A percentile compares a stretch with the other conserved stretches of the same genome.
Evolutionary conservation across 2,888 invertebrate genomes (phyloP).

Genomic region (Oscheius onirici): DNA sequence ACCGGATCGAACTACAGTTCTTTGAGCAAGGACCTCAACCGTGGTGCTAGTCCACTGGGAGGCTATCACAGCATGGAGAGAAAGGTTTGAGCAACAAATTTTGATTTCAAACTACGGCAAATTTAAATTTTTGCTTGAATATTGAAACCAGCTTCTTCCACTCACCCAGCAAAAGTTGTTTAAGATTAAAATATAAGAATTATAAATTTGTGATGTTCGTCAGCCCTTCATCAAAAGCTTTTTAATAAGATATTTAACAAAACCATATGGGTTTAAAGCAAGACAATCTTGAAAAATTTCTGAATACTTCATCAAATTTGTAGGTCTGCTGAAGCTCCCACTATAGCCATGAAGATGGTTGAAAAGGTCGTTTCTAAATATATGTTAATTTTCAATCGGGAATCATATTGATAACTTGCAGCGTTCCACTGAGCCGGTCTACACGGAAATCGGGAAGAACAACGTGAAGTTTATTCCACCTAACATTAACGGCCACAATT

Average conservation of each 20-base stretch:
- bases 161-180: too few relatives aligned
- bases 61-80: conserved; percentile 15
- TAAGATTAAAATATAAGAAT: too few relatives aligned
- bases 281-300: too few relatives aligned
- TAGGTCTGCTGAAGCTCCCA: too few relatives aligned
- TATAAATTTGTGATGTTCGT: too few relatives aligned
- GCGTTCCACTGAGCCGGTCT: conserved; percentile 20
- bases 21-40: conserved; percentile 24
- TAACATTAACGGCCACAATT: conserved; percentile 47
- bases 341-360: too few relatives aligned
- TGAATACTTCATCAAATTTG: too few relatives aligned
- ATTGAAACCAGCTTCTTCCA: neutral
- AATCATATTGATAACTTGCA: neutral
- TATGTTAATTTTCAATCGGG: too few relatives aligned
- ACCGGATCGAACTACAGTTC: conserved; percentile 27
- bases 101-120: neutral
- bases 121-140: neutral
- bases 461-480: conserved; percentile 33
- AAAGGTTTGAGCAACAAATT: conserved; percentile 3
- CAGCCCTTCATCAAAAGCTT: too few relatives aligned
- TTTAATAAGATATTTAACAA: too few relatives aligned
- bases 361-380: too few relatives aligned
- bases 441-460: conserved; percentile 26
- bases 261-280: too few relatives aligned
- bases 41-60: conserved; percentile 12